Conservation (phyloP, 2,113 vertebrate genomes). For the Gymnarchus niloticus region DNA sequence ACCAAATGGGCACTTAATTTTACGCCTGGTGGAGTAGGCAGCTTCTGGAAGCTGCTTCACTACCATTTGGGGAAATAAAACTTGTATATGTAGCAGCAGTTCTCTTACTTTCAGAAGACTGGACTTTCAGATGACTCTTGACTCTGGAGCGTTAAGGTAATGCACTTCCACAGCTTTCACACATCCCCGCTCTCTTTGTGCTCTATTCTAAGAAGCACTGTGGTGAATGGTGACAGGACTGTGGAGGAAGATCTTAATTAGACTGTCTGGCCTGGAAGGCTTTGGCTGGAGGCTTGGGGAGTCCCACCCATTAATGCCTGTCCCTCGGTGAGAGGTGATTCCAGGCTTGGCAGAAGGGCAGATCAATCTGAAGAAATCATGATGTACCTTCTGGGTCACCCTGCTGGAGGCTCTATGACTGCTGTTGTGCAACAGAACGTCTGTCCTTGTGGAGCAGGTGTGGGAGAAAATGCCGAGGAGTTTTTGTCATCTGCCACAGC, state of each 20-base stretch:
- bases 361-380: background rate
- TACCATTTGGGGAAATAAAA: background rate
- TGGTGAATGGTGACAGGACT: constrained; percentile 1
- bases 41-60: background rate
- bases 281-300: background rate
- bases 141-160: background rate
- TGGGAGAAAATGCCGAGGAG: background rate
- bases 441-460: background rate
- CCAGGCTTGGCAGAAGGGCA: background rate
- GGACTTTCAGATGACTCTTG: background rate
- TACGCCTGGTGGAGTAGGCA: background rate
- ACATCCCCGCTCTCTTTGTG: background rate
- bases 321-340: background rate
- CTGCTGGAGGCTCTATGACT: background rate
- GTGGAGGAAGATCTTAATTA: constrained; percentile 4
- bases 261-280: background rate
- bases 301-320: background rate
- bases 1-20: background rate
- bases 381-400: constrained; percentile 4
- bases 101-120: background rate
- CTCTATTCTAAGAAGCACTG: background rate
- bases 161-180: background rate
- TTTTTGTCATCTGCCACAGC: background rate
- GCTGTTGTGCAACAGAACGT: background rate
- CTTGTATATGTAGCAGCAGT: background rate